Evolutionary conservation across 2,797 vertebrate genomes (phyloP).

Genomic region (Acipenser transmontanus): DNA sequence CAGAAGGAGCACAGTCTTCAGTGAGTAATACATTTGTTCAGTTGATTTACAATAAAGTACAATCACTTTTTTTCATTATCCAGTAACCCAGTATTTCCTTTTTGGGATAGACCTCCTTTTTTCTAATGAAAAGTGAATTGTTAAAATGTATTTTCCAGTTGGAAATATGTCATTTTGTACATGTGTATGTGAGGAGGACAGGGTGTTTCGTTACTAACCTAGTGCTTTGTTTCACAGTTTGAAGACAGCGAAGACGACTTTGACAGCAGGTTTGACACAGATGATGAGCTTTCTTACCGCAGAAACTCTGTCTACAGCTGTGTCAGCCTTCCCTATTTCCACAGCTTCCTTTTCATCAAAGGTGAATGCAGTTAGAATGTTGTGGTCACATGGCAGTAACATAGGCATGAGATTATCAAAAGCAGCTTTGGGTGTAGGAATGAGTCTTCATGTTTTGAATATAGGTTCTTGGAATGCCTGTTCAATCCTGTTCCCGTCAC

Average conservation of each 20-base stretch:
- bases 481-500: too few species aligned
- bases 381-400: too few species aligned
- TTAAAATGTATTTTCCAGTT: background rate
- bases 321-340: constrained; percentile 92
- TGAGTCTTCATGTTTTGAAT: too few species aligned
- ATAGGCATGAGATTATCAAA: too few species aligned
- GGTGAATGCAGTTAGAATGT: constrained; percentile 47
- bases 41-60: background rate
- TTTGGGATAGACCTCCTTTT: too few species aligned
- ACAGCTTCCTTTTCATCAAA: constrained; percentile 94
- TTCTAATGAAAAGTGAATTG: background rate
- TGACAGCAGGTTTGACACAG: constrained; percentile 81
- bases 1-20: constrained; percentile 90
- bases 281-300: constrained; percentile 84
- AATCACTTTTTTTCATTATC: too few species aligned
- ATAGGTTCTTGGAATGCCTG: too few species aligned
- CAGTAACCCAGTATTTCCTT: too few species aligned
- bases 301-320: constrained; percentile 94
- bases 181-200: background rate
- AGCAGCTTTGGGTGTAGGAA: too few species aligned
- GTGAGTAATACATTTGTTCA: constrained; percentile 53
- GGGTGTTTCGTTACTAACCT: background rate
- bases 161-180: background rate
- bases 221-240: constrained; percentile 54
- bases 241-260: constrained; percentile 97